These are phyloP conservation scores for Popillia japonica DNA, from an alignment of 1,140 invertebrate species.

Conservation along the genomic window DNA sequence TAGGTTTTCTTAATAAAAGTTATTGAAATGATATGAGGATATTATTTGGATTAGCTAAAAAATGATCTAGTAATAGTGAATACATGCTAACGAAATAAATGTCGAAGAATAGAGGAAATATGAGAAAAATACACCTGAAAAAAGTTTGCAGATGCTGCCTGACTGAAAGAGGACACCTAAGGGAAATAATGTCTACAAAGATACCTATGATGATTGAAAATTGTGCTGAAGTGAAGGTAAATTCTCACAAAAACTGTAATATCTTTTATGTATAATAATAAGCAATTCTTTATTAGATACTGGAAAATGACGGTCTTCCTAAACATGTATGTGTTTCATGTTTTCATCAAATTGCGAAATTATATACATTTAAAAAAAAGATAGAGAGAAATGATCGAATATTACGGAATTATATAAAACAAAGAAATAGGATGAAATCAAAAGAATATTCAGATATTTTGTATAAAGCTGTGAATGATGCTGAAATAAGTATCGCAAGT, in stretches of 20 bases:
- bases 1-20: no score
- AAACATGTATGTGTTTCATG: conserved; percentile 49
- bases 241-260: not conserved
- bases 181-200: conserved; percentile 48
- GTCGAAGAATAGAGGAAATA: conserved; percentile 41
- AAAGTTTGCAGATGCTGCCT: conserved; percentile 52
- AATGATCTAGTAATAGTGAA: no score
- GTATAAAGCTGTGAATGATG: conserved; percentile 36
- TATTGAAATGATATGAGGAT: no score
- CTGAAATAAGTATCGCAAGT: conserved; percentile 27
- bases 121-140: conserved; percentile 45
- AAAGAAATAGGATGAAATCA: conserved; percentile 43
- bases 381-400: conserved; percentile 47
- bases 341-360: conserved; percentile 50
- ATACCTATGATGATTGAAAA: conserved; percentile 51
- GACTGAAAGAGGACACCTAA: conserved; percentile 46
- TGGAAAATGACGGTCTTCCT: conserved; percentile 50
- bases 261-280: conserved; percentile 10
- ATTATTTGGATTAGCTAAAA: no score
- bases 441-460: conserved; percentile 40
- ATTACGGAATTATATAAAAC: conserved; percentile 44
- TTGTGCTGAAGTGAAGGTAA: conserved; percentile 49
- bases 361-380: conserved; percentile 52
- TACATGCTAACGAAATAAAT: conserved; percentile 12
- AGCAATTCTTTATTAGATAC: conserved; percentile 44